A percentile compares a stretch with the other conserved stretches of the same genome.
Evolutionary conservation across 2,797 vertebrate species (phyloP).

Genomic region (Pseudotriccus pelzelni): DNA sequence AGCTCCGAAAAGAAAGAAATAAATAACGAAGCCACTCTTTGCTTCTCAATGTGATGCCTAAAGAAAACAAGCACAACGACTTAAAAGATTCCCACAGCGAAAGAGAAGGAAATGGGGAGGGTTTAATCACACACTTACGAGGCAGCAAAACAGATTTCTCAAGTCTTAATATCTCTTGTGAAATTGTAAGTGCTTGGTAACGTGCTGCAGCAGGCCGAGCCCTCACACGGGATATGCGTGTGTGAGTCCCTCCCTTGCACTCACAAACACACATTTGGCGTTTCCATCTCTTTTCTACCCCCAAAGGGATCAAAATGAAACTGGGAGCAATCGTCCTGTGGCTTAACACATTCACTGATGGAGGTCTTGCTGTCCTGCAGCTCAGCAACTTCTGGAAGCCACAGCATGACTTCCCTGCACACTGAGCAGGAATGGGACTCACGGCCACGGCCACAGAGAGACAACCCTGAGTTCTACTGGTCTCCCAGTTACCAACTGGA

Average conservation of each 20-base stretch:
- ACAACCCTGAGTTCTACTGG: not conserved
- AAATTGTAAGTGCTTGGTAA: not conserved
- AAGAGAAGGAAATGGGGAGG: not conserved
- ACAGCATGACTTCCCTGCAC: accelerated
- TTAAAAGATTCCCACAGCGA: constrained; percentile 3
- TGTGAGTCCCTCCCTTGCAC: not conserved
- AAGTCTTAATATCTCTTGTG: not conserved
- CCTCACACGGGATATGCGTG: not conserved
- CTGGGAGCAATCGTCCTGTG: accelerated
- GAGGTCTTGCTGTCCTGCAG: not conserved
- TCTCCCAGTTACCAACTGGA: not conserved
- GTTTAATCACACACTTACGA: constrained; percentile 18
- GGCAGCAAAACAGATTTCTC: not conserved
- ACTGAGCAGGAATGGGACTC: not conserved
- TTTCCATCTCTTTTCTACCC: not conserved
- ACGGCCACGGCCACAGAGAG: accelerated
- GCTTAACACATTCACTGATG: not conserved
- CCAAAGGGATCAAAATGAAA: not conserved
- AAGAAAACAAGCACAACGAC: not conserved
- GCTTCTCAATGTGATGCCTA: not conserved
- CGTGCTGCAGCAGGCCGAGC: not conserved
- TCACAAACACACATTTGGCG: not conserved
- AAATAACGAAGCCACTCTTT: not conserved
- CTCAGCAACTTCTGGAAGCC: not conserved
- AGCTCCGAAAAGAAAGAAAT: not conserved